Conservation (phyloP, 2,113 vertebrate genomes). For the Lonchura striata region DNA sequence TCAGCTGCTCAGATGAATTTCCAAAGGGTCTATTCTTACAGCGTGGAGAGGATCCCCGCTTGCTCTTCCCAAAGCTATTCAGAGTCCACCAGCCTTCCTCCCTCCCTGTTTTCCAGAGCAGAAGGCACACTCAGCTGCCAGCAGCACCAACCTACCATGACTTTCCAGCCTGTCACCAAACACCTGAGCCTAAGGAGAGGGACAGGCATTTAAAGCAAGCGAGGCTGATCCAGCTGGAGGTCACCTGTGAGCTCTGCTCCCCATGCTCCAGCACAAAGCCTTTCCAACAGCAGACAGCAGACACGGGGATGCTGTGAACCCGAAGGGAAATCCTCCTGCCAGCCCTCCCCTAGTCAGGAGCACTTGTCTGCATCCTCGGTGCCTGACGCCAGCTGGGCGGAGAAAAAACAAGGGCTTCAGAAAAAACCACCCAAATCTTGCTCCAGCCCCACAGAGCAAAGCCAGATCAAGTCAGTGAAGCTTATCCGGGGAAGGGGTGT, state of each 20-base stretch:
- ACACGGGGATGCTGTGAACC: not conserved
- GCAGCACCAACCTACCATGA: not conserved
- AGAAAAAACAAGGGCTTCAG: not conserved
- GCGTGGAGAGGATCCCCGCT: not conserved
- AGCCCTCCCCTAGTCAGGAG: not conserved
- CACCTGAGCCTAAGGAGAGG: not conserved
- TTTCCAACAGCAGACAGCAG: not conserved
- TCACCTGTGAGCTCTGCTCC: not conserved
- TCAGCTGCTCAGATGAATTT: not conserved
- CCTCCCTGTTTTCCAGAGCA: not conserved
- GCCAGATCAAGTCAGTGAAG: not conserved
- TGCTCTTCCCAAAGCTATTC: not conserved
- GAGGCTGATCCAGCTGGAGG: not conserved
- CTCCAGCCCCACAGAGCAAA: not conserved
- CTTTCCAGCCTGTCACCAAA: not conserved
- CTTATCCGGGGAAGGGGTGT: not conserved
- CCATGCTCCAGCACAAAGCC: not conserved
- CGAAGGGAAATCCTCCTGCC: not conserved
- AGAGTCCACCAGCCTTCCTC: not conserved
- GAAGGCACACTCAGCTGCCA: not conserved
- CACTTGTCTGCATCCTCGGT: not conserved
- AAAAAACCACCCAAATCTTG: not conserved
- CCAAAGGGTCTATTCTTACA: not conserved
- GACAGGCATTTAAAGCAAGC: not conserved
- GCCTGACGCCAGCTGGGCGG: slow-evolving; percentile 1